phyloP scores from a whole-genome alignment of 2,888 invertebrate species.

The Dicranocentrus wangi region DNA sequence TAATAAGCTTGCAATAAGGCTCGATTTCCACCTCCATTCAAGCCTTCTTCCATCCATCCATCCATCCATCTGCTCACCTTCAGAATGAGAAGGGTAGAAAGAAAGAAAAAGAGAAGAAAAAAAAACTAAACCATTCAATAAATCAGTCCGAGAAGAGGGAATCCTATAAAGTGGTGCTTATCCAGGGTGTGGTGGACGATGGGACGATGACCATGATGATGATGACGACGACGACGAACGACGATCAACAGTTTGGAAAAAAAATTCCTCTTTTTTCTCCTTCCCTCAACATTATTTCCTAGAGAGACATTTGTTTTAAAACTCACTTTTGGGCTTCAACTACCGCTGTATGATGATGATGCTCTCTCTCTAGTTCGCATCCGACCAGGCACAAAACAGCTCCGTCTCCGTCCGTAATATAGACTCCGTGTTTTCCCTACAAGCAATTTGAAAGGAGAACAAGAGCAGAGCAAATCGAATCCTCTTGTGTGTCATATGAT shows the following conservation, averaged over 20 bases:
- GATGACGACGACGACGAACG: too few species aligned
- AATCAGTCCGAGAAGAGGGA: slow-evolving; percentile 69
- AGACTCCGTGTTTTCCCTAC: neutral
- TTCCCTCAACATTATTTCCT: slow-evolving; percentile 2
- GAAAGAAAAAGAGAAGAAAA: too few species aligned
- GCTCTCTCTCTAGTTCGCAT: too few species aligned
- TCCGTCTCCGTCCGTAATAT: too few species aligned
- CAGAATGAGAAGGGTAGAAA: neutral
- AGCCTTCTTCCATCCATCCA: neutral
- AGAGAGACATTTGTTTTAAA: too few species aligned
- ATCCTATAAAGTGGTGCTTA: slow-evolving; percentile 51
- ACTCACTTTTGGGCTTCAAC: too few species aligned
- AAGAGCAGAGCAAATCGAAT: slow-evolving; percentile 8
- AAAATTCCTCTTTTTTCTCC: slow-evolving; percentile 35
- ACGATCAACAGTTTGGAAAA: neutral
- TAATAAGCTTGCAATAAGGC: too few species aligned
- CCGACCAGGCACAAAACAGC: too few species aligned
- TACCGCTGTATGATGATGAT: too few species aligned
- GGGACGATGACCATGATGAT: neutral
- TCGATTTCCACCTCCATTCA: neutral
- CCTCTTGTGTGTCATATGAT: slow-evolving; percentile 19
- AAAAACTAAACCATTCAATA: slow-evolving; percentile 67
- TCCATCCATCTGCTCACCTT: neutral
- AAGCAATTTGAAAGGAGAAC: neutral
- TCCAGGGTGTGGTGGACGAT: slow-evolving; percentile 69